Evolutionary conservation across 2,888 invertebrate species (phyloP).

Genomic region (Cerastis rubricosa): DNA sequence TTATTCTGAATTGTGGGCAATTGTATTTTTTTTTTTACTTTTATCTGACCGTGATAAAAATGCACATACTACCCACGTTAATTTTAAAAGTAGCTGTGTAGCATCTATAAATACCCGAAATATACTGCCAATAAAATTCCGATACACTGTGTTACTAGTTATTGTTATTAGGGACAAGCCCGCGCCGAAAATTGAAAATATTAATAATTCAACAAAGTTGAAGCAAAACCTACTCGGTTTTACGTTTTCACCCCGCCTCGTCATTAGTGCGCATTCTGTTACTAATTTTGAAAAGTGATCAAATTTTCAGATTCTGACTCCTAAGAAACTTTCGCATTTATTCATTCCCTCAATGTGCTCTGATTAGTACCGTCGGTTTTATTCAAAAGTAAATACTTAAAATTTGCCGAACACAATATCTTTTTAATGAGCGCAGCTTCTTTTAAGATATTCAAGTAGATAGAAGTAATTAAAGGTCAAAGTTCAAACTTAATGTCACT

Average conservation of each 20-base stretch:
- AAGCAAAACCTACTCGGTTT: conserved; percentile 60
- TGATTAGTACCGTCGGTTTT: conserved; percentile 51
- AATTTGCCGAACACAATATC: conserved; percentile 37
- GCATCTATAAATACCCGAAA: conserved; percentile 29
- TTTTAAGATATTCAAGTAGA: not conserved
- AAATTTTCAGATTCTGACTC: conserved; percentile 67
- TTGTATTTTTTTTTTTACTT: not conserved
- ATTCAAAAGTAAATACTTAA: conserved; percentile 26
- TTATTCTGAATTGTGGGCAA: not conserved
- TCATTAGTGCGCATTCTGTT: conserved; percentile 73
- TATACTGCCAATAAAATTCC: conserved; percentile 54
- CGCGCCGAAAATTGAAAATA: conserved; percentile 70
- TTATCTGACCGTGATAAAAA: not conserved
- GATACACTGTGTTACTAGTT: conserved; percentile 57
- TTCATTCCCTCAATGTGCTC: conserved; percentile 52
- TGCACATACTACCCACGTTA: not conserved
- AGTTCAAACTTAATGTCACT: conserved; percentile 25
- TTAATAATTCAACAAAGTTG: conserved; percentile 72
- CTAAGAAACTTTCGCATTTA: conserved; percentile 52
- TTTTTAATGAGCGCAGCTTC: conserved; percentile 47
- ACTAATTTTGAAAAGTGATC: conserved; percentile 69
- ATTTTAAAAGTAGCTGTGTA: conserved; percentile 20
- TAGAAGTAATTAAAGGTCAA: conserved; percentile 14
- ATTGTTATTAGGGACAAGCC: conserved; percentile 57
- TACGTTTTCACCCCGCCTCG: conserved; percentile 64